These are phyloP conservation scores for Brachionus asplanchnoidis DNA, from an alignment of 1,140 invertebrate genomes.

Conservation along the genomic window DNA sequence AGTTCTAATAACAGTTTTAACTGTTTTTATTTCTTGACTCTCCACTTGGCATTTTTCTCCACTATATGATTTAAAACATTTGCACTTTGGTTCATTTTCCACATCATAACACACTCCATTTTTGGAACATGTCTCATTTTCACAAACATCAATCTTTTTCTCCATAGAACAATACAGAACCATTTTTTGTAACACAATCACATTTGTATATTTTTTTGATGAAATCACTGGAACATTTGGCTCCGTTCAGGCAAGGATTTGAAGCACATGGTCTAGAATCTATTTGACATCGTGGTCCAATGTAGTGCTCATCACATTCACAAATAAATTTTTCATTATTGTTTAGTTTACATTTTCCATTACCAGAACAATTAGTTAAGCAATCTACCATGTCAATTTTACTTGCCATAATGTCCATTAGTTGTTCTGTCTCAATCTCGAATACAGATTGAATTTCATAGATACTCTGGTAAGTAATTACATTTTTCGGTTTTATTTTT, in stretches of 20 bases:
- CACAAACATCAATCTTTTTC: background rate
- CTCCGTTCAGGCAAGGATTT: background rate
- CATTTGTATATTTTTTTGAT: background rate
- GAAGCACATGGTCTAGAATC: background rate
- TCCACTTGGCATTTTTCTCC: conserved; percentile 18
- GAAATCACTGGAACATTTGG: background rate
- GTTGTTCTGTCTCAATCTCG: background rate
- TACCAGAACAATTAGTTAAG: background rate
- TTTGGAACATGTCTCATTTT: background rate
- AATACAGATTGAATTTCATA: no score
- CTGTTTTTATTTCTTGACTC: background rate
- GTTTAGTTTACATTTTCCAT: background rate
- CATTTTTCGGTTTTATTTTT: background rate
- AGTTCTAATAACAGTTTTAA: background rate
- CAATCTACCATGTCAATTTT: background rate
- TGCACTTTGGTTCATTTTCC: background rate
- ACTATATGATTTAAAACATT: background rate
- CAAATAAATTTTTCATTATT: background rate
- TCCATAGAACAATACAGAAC: background rate
- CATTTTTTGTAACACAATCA: background rate
- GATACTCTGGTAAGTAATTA: no score
- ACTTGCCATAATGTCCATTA: background rate
- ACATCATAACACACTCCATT: conserved; percentile 2
- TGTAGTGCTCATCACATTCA: background rate
- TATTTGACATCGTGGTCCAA: background rate